Evolutionary conservation across 2,113 vertebrate species (phyloP).

Genomic region (Erpornis zantholeuca): DNA sequence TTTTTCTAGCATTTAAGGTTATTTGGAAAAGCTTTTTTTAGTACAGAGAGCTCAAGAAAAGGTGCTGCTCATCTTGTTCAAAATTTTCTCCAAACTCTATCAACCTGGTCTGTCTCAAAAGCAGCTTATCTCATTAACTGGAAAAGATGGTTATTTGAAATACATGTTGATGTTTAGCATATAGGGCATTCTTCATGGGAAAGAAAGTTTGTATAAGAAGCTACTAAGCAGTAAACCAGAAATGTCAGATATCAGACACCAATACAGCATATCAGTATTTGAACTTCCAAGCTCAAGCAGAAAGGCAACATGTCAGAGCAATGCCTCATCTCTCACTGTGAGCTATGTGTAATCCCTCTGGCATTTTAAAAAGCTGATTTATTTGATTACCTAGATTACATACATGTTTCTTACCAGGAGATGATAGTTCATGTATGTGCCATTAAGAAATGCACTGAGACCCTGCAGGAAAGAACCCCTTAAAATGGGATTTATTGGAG

Average conservation of each 20-base stretch:
- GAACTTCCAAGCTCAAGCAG: neutral
- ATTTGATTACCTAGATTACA: neutral
- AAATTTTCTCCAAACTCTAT: neutral
- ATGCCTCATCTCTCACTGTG: neutral
- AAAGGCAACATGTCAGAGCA: neutral
- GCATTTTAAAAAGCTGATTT: neutral
- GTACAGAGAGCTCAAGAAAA: neutral
- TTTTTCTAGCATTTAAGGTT: neutral
- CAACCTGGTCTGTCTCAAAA: neutral
- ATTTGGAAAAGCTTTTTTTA: conserved; percentile 18
- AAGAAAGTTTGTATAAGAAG: neutral
- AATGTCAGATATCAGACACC: neutral
- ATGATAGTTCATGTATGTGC: neutral
- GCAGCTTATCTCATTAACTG: neutral
- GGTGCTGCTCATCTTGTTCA: neutral
- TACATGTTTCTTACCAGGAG: neutral
- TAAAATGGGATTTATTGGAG: neutral
- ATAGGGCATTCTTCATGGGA: neutral
- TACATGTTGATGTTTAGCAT: neutral
- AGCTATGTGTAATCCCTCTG: neutral
- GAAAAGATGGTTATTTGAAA: neutral
- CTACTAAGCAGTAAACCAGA: neutral
- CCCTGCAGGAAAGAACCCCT: neutral
- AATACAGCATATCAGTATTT: neutral
- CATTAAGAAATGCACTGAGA: neutral